Conservation (phyloP, 2,888 invertebrate genomes). For the Acrocera orbiculus region DNA sequence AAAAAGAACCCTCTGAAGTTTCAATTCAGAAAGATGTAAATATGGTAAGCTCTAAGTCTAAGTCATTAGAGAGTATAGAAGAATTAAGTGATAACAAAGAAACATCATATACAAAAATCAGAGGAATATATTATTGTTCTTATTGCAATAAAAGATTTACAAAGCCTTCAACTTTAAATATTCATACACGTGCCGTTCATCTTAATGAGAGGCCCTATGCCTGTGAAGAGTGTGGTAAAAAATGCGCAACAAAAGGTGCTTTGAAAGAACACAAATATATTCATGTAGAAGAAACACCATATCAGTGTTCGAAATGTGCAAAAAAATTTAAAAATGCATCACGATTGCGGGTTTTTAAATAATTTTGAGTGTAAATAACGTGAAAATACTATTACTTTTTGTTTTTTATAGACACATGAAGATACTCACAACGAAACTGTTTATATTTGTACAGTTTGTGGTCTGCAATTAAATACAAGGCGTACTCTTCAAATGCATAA, state of each 20-base stretch:
- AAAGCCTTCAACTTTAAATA: constrained; percentile 7
- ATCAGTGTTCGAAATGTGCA: constrained; percentile 28
- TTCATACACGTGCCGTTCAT: constrained; percentile 18
- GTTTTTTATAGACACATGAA: constrained; percentile 23
- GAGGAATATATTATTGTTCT: constrained; percentile 13
- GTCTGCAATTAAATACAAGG: constrained; percentile 28
- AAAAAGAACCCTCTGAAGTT: too few relatives aligned
- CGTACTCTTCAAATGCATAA: constrained; percentile 34
- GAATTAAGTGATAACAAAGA: too few relatives aligned
- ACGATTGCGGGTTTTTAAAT: constrained; percentile 20
- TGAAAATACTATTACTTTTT: background rate
- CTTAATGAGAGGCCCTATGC: constrained; percentile 29
- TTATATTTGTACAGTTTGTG: constrained; percentile 31
- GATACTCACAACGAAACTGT: constrained; percentile 30
- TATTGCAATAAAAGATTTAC: constrained; percentile 12
- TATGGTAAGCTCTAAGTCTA: too few relatives aligned
- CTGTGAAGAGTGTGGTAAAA: constrained; percentile 33
- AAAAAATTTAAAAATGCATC: constrained; percentile 26
- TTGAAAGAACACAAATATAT: constrained; percentile 33
- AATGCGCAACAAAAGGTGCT: constrained; percentile 32
- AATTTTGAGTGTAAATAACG: background rate
- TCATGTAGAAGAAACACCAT: constrained; percentile 32
- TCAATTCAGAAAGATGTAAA: too few relatives aligned
- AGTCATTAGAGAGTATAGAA: too few relatives aligned
- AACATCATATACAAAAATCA: too few relatives aligned